Percentiles rank a stretch among this genome's conserved stretches.
These are phyloP conservation scores for Lasioglossum marginatum DNA, from an alignment of 2,888 invertebrate genomes.

Conservation along the genomic window DNA sequence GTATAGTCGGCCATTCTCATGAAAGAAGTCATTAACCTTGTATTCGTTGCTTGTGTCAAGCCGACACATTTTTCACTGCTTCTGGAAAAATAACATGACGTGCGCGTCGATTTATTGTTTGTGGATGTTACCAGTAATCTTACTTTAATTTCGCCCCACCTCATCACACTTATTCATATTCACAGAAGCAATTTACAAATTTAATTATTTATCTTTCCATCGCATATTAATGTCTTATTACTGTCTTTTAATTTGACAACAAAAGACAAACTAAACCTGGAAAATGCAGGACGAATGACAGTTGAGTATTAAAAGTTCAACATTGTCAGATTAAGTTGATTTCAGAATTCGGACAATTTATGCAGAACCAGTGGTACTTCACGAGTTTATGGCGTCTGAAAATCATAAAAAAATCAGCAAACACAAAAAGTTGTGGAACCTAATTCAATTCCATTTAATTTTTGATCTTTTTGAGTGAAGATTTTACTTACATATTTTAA, in stretches of 20 bases:
- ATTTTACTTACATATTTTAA: no score
- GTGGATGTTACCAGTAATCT: background rate
- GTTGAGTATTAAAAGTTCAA: background rate
- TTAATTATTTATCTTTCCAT: background rate
- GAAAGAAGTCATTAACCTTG: background rate
- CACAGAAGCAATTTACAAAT: background rate
- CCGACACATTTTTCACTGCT: background rate
- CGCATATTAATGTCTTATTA: background rate
- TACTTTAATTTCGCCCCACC: background rate
- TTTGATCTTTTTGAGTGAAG: no score
- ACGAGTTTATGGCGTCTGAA: no score
- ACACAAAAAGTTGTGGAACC: no score
- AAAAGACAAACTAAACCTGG: background rate
- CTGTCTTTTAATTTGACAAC: background rate
- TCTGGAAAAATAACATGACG: background rate
- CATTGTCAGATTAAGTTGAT: background rate
- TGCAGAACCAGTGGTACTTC: background rate
- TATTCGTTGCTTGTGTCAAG: background rate
- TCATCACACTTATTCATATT: background rate
- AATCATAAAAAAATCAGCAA: no score
- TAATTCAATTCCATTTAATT: no score
- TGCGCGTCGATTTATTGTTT: background rate
- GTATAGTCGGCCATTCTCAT: background rate
- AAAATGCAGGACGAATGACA: background rate
- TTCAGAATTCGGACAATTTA: background rate